Conservation (phyloP, 1,140 invertebrate genomes). For the Acromyrmex heyeri region DNA sequence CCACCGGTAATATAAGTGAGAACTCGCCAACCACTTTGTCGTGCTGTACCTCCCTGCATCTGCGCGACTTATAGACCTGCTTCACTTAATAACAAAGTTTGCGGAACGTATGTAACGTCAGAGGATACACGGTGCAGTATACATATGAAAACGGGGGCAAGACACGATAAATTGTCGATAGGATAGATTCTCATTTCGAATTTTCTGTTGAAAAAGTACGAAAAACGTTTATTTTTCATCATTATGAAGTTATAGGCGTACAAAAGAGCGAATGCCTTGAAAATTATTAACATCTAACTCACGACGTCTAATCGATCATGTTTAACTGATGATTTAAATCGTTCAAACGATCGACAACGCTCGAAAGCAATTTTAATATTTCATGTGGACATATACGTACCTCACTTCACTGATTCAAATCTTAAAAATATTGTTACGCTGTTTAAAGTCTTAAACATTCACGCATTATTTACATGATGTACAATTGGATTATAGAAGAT, state of each 20-base stretch:
- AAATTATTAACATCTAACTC: slow-evolving; percentile 26
- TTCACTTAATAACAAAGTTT: slow-evolving; percentile 79
- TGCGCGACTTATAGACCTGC: slow-evolving; percentile 74
- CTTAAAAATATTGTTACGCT: slow-evolving; percentile 8
- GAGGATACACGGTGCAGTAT: slow-evolving; percentile 58
- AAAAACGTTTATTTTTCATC: slow-evolving; percentile 72
- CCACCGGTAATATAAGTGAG: slow-evolving; percentile 58
- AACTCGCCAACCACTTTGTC: slow-evolving; percentile 62
- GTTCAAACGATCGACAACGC: neutral
- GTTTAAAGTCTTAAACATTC: neutral
- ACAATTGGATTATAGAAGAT: neutral
- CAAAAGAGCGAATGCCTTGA: slow-evolving; percentile 15
- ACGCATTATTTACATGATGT: slow-evolving; percentile 41
- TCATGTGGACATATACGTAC: neutral
- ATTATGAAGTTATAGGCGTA: slow-evolving; percentile 38
- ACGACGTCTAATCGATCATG: neutral
- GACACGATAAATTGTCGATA: neutral
- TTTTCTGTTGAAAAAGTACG: slow-evolving; percentile 60
- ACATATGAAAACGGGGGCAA: neutral
- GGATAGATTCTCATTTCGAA: slow-evolving; percentile 10
- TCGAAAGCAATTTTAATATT: slow-evolving; percentile 1
- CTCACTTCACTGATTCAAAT: neutral
- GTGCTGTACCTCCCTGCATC: slow-evolving; percentile 46
- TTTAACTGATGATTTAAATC: neutral
- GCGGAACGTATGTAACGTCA: slow-evolving; percentile 59